Conservation (phyloP, 2,797 vertebrate genomes). For the Gymnoscopelus braueri region DNA sequence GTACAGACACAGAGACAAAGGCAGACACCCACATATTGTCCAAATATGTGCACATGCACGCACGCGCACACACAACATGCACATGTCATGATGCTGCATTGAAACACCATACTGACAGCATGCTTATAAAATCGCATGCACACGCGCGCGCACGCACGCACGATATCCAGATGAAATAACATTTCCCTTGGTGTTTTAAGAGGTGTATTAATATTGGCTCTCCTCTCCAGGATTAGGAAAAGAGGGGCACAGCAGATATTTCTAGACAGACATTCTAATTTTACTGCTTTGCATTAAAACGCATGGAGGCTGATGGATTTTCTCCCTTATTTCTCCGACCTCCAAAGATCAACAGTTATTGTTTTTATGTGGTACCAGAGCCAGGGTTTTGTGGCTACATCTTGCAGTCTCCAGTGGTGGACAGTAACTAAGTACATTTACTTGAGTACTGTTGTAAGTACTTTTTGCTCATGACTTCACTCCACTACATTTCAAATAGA, state of each 20-base stretch:
- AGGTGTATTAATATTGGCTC: slow-evolving; percentile 68
- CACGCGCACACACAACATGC: neutral
- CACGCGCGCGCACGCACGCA: neutral
- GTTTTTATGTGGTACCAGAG: slow-evolving; percentile 53
- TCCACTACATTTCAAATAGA: too few relatives aligned
- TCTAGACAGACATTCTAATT: slow-evolving; percentile 62
- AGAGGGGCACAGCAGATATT: slow-evolving; percentile 55
- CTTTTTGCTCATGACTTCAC: too few relatives aligned
- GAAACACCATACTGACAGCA: too few relatives aligned
- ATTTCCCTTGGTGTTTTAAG: slow-evolving; percentile 48
- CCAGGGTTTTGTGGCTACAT: slow-evolving; percentile 58
- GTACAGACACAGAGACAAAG: slow-evolving; percentile 18
- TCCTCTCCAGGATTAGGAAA: slow-evolving; percentile 50
- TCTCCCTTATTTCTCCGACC: slow-evolving; percentile 17
- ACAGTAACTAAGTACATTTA: too few relatives aligned
- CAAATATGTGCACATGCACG: neutral
- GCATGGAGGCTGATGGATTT: slow-evolving; percentile 21
- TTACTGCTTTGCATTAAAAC: slow-evolving; percentile 59
- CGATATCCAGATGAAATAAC: slow-evolving; percentile 75
- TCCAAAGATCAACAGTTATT: slow-evolving; percentile 62
- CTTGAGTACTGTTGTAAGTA: too few relatives aligned
- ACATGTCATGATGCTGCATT: too few relatives aligned
- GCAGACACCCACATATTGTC: slow-evolving; percentile 27
- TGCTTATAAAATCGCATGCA: slow-evolving; percentile 1
- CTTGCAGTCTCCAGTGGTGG: slow-evolving; percentile 43